Evolutionary conservation across 2,113 vertebrate genomes (phyloP).

Genomic region (Brachirus orientalis): DNA sequence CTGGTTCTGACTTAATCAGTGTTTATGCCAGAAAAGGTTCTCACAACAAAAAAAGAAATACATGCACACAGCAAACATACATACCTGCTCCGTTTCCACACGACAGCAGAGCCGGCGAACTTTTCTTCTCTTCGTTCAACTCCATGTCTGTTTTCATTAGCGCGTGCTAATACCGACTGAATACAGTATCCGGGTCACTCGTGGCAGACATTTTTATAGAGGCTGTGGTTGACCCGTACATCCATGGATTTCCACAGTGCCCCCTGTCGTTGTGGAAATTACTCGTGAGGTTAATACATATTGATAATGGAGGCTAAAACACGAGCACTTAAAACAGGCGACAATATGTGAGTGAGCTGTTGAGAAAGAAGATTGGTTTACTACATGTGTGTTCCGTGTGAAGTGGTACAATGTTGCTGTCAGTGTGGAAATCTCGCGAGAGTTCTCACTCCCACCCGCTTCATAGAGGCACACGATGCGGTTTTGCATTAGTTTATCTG

Average conservation of each 20-base stretch:
- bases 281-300: background rate
- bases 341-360: no score
- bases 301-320: background rate
- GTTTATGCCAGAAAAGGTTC: no score
- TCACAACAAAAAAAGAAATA: no score
- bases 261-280: constrained; percentile 38
- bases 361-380: no score
- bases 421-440: background rate
- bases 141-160: constrained; percentile 59
- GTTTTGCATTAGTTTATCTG: background rate
- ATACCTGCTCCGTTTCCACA: constrained; percentile 78
- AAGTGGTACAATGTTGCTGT: no score
- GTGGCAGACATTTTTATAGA: background rate
- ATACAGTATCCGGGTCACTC: constrained; percentile 17
- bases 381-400: no score
- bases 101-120: constrained; percentile 76
- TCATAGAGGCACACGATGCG: background rate
- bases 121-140: constrained; percentile 31
- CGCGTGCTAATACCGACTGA: constrained; percentile 5
- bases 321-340: no score
- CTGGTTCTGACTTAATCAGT: no score
- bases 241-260: constrained; percentile 14
- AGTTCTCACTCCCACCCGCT: constrained; percentile 23
- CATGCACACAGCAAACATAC: background rate
- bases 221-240: no score